phyloP scores from a whole-genome alignment of 2,888 invertebrate genomes.

The Brenthis hecate region DNA sequence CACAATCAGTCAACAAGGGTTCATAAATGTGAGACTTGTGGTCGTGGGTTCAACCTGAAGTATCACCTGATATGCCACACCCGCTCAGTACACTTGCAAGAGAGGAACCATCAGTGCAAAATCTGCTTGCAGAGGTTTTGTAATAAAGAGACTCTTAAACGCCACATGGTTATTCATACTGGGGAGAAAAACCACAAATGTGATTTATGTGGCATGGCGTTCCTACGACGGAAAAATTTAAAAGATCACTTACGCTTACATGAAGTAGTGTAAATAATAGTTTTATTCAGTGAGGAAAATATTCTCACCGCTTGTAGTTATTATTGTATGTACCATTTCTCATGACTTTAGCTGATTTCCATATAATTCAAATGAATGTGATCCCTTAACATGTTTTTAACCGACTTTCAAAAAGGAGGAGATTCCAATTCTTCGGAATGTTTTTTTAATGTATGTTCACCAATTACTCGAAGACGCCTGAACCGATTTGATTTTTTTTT shows the following conservation, averaged over 20 bases:
- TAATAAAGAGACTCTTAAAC: conserved; percentile 79
- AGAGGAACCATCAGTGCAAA: conserved; percentile 78
- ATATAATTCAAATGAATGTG: too few species aligned
- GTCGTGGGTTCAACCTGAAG: conserved; percentile 69
- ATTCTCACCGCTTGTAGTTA: too few species aligned
- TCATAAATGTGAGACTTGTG: conserved; percentile 73
- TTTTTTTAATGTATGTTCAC: too few species aligned
- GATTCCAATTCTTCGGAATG: too few species aligned
- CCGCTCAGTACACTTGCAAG: conserved; percentile 73
- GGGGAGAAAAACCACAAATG: conserved; percentile 82
- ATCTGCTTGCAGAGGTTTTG: conserved; percentile 79
- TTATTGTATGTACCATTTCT: too few species aligned
- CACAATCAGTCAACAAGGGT: conserved; percentile 74
- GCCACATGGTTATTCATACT: conserved; percentile 82
- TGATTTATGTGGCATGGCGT: conserved; percentile 77
- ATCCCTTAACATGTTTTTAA: too few species aligned
- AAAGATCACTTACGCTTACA: conserved; percentile 72
- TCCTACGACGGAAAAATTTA: conserved; percentile 71
- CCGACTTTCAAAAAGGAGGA: too few species aligned
- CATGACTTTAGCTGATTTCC: too few species aligned
- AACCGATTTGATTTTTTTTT: too few species aligned
- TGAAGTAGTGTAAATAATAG: conserved; percentile 51
- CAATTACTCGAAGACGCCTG: too few species aligned
- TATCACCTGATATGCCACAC: conserved; percentile 74
- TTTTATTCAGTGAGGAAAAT: too few species aligned